Evolutionary conservation across 2,888 invertebrate genomes (phyloP), one percentile per base, ranked within the genome.

Genomic region (Epinotia ramella): DNA sequence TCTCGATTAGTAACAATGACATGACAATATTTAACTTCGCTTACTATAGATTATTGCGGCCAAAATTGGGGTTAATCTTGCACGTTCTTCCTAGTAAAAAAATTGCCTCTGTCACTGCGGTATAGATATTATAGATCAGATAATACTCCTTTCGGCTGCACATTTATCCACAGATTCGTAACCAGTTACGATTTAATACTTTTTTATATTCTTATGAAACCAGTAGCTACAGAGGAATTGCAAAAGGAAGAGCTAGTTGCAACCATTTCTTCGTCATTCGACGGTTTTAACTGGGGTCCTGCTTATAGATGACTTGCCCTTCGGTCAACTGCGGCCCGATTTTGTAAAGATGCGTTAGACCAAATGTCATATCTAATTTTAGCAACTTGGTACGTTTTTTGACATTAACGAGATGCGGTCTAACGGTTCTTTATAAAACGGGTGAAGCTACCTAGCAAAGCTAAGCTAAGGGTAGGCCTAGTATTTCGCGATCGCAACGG

Each of bases 21-120:
- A 77, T 77, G 77, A 77, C 77, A 77, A 77, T 77, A 77, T 77
- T 59, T 73, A 73, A 57, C 60, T 71, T 69, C 49, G 76, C 72
- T 76, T 76, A 67, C 44, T 33, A 68, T 77, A 73, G 77, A 73
- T 20, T 60, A 73, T 67, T 72, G 71, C 44, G 64, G 75, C 75
- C 72, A 77, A 77, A 77, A 64, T 72, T 68, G 57, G 63, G 16
- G 13, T 68, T 53, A 70, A 75, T 46, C 46, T 28, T 67, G 72
- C 71, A 72, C 72, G 28, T 60, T 70, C 59, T 72, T 76, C 60
- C 65, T 76, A 76, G 71, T 20, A 40, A 18, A 67, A 40, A 56
- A 72, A 12, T 40, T 18, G 53, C 24, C 33, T 69, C 33, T 69
- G 69, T 20, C 44, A 59, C 56, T 9, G 33, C 24, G 59, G 59